Evolutionary conservation across 2,797 vertebrate species (phyloP).

Genomic region (Myripristis jacobus): DNA sequence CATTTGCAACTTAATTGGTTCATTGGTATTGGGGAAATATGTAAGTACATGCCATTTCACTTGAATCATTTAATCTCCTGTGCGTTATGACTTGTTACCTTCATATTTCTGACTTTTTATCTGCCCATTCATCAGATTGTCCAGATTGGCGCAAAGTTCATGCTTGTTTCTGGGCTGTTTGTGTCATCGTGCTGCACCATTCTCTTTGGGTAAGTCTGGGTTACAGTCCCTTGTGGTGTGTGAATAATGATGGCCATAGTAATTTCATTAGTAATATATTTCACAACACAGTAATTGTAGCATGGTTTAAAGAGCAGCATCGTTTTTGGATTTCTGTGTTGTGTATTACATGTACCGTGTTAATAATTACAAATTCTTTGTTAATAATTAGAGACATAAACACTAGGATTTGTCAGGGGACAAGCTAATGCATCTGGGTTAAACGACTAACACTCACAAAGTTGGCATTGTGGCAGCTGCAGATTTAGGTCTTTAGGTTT

Average conservation of each 20-base stretch:
- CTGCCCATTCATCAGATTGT: slow-evolving; percentile 85
- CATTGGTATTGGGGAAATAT: slow-evolving; percentile 92
- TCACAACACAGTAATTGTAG: too few species aligned
- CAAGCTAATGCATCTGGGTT: background rate
- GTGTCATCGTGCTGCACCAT: slow-evolving; percentile 90
- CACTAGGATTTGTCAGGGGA: background rate
- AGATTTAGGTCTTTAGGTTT: background rate
- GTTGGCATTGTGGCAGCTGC: background rate
- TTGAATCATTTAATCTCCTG: background rate
- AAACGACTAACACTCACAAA: background rate
- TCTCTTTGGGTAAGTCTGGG: slow-evolving; percentile 93
- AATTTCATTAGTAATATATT: background rate
- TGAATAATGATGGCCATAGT: background rate
- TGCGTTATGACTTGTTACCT: background rate
- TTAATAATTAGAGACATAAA: too few species aligned
- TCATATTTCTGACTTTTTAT: fast-evolving
- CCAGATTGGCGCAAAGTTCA: slow-evolving; percentile 94
- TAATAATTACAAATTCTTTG: background rate
- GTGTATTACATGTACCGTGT: background rate
- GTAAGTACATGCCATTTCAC: slow-evolving; percentile 82
- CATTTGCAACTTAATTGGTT: slow-evolving; percentile 85
- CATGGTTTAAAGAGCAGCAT: background rate
- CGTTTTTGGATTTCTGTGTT: background rate
- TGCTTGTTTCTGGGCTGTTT: slow-evolving; percentile 92
- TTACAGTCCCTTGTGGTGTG: background rate